Percentiles rank a stretch among this genome's conserved stretches.
phyloP scores from a whole-genome alignment of 2,113 vertebrate species.

The Callopanchax toddi region DNA sequence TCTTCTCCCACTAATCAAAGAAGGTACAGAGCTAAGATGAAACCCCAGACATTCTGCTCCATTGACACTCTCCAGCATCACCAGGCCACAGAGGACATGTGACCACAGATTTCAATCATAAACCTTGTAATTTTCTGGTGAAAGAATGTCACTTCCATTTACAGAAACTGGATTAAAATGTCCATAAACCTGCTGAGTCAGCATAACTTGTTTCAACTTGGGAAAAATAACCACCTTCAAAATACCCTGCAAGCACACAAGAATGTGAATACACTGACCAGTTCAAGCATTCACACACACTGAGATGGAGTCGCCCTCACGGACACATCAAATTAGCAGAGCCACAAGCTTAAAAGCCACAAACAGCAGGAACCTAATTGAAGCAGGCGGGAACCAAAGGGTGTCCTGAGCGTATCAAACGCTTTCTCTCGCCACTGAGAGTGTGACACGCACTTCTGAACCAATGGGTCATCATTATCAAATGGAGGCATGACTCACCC shows the following conservation, averaged over 20 bases:
- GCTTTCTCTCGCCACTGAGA: slow-evolving; percentile 38
- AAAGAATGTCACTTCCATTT: no score
- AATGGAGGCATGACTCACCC: slow-evolving; percentile 53
- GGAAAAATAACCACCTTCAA: slow-evolving; percentile 22
- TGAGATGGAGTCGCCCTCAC: slow-evolving; percentile 9
- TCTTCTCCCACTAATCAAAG: no score
- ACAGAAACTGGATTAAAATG: no score
- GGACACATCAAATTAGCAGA: slow-evolving; percentile 60
- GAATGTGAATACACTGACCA: background rate
- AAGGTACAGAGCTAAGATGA: no score
- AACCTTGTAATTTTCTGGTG: background rate
- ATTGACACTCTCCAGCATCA: no score
- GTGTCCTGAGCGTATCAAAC: slow-evolving; percentile 59
- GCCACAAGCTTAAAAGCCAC: slow-evolving; percentile 65
- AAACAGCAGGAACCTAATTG: slow-evolving; percentile 81
- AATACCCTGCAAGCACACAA: slow-evolving; percentile 28
- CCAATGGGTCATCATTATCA: slow-evolving; percentile 74
- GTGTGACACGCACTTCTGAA: slow-evolving; percentile 54
- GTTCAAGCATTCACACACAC: slow-evolving; percentile 3
- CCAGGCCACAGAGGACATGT: no score
- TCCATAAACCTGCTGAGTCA: background rate
- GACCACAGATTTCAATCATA: no score
- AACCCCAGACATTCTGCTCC: no score
- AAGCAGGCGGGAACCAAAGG: slow-evolving; percentile 69
- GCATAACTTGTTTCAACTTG: background rate